Base-by-base conservation (phyloP, 2,888 invertebrate species). In the Nephrotoma appendiculata region DNA sequence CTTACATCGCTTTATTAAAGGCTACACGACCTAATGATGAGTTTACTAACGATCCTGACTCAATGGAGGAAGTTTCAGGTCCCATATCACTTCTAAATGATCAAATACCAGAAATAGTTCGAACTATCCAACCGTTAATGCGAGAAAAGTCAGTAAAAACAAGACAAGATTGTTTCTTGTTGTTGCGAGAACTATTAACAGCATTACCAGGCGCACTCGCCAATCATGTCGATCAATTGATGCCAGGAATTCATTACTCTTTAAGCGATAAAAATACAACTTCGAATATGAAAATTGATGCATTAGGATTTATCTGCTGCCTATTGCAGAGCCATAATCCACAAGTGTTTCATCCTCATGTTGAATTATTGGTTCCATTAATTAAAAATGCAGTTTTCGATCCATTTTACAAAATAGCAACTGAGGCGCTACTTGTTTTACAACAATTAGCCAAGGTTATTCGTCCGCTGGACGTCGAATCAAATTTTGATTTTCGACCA, bases 271-370 rank as follows among this genome's bases (percentile, higher is more conserved):
- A 98, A 90, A 96, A 96, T 90, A 97, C 98, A 0, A 97, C 97
- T 85, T 98, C 98, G 86, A 99, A 98, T 89, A 99, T 99, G 97
- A 98, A 98, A 92, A 99, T 99, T 89, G 99, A 99, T 90, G 97
- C 99, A 0, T 92, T 99, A 84, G 95, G 96, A 84, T 99, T 99
- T 92, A 94, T 99, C 0, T 90, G 90, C 88, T 90, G 90, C 2
- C 87, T 92, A 86, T 88, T 92, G 0, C 91, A 91, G 87, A 90
- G 91, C 2, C 92, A 92, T 87, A 91, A 90, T 48, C 90, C 92
- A 0, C 90, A 90, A 85, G 89, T 89, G 84, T 86, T 98, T 92
- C 96, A 97, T 89, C 94, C 94, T 5, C 96, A 97, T 91, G 96
- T 97, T 91, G 93, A 94, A 2, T 94, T 95, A 42, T 92, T 98